Evolutionary conservation across 2,797 vertebrate genomes (phyloP).

Genomic region (Gadopsis marmoratus): DNA sequence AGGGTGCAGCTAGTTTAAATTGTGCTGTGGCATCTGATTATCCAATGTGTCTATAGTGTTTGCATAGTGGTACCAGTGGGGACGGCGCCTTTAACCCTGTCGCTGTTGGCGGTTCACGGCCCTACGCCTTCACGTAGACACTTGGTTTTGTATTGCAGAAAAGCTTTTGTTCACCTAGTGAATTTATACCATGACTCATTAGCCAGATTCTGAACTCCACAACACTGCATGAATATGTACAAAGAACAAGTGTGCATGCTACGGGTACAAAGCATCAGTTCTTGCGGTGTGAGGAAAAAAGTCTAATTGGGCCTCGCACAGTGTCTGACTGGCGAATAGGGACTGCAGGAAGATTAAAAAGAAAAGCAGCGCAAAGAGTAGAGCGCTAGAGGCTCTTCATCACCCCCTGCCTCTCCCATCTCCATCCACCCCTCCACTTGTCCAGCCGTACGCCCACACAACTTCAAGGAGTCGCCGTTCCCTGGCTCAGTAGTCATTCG

Average conservation of each 20-base stretch:
- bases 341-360: slow-evolving; percentile 44
- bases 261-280: slow-evolving; percentile 15
- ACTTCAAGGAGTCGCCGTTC: slow-evolving; percentile 55
- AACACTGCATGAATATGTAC: background rate
- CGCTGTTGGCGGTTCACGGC: background rate
- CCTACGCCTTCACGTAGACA: background rate
- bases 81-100: background rate
- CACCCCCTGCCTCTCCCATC: slow-evolving; percentile 27
- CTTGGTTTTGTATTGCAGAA: background rate
- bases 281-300: slow-evolving; percentile 8
- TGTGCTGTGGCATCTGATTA: background rate
- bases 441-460: slow-evolving; percentile 44
- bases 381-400: slow-evolving; percentile 39
- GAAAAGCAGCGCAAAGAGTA: slow-evolving; percentile 11
- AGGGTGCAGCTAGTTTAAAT: background rate
- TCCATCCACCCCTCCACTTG: slow-evolving; percentile 49
- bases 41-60: background rate
- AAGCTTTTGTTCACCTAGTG: background rate
- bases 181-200: slow-evolving; percentile 24
- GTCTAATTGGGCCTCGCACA: slow-evolving; percentile 50
- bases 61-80: too few relatives aligned
- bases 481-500: slow-evolving; percentile 30
- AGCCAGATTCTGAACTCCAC: background rate
- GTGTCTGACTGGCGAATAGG: slow-evolving; percentile 29
- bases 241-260: slow-evolving; percentile 21